These are phyloP conservation scores for Microtus montanus DNA, from an alignment of 2,113 vertebrate species.

Conservation along the genomic window DNA sequence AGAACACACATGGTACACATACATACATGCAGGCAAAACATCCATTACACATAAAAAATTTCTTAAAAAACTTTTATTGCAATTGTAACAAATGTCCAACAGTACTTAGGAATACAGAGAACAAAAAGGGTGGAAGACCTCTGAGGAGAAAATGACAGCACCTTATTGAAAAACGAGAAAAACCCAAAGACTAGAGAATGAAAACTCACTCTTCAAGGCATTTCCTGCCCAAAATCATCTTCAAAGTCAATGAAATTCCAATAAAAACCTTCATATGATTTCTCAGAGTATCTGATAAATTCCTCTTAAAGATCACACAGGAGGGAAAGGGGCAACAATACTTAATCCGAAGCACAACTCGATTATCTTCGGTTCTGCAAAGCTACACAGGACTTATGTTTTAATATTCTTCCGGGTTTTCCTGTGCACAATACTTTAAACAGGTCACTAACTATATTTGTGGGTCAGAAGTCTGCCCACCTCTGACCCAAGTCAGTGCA, in stretches of 20 bases:
- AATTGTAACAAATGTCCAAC: background rate
- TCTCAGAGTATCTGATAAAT: background rate
- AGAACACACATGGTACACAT: background rate
- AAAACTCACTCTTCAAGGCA: background rate
- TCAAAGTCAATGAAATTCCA: slow-evolving; percentile 3
- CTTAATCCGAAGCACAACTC: background rate
- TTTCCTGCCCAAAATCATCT: background rate
- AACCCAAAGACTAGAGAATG: background rate
- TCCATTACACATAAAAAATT: background rate
- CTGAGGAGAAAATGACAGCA: slow-evolving; percentile 37
- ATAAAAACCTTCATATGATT: background rate
- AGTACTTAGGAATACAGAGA: background rate
- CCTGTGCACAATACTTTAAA: background rate
- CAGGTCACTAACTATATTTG: background rate
- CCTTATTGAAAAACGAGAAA: slow-evolving; percentile 19
- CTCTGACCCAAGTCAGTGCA: background rate
- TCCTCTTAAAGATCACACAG: slow-evolving; percentile 12
- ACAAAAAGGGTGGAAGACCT: background rate
- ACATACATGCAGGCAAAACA: background rate
- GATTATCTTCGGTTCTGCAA: slow-evolving; percentile 14
- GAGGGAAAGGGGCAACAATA: background rate
- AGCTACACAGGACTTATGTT: background rate
- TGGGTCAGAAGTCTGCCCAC: background rate
- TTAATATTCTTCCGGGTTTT: background rate
- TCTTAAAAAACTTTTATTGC: background rate